Evolutionary conservation across 2,888 invertebrate genomes (phyloP).

Genomic region (Helleia helle): DNA sequence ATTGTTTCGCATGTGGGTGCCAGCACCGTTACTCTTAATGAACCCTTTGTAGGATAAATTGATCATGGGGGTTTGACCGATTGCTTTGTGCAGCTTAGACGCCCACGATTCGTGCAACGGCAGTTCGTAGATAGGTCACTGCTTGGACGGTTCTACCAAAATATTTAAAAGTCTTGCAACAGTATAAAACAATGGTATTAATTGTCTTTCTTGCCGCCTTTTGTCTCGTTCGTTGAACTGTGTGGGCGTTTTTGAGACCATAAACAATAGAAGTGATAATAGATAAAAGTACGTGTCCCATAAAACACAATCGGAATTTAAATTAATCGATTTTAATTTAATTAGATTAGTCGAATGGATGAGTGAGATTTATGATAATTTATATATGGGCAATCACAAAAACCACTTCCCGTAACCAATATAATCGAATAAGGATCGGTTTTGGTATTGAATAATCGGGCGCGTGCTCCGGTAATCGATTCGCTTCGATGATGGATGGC

Average conservation of each 20-base stretch:
- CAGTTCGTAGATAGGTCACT: too few relatives aligned
- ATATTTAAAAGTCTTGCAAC: constrained; percentile 49
- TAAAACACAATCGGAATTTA: constrained; percentile 19
- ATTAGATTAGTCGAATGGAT: constrained; percentile 10
- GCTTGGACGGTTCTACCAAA: too few relatives aligned
- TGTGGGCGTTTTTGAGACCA: constrained; percentile 31
- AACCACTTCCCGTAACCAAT: constrained; percentile 49
- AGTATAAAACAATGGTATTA: constrained; percentile 59
- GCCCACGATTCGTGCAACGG: constrained; percentile 14
- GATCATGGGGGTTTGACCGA: constrained; percentile 56
- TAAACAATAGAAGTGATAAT: constrained; percentile 32
- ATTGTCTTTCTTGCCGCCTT: constrained; percentile 45
- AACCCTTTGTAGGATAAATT: constrained; percentile 65
- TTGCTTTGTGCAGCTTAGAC: constrained; percentile 29
- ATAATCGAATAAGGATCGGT: constrained; percentile 48
- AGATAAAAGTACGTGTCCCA: constrained; percentile 18
- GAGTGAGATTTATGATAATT: constrained; percentile 44
- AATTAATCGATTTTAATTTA: constrained; percentile 16
- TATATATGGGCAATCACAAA: constrained; percentile 41
- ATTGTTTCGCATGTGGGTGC: constrained; percentile 54
- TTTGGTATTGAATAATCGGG: constrained; percentile 44
- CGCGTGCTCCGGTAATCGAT: constrained; percentile 42
- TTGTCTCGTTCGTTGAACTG: constrained; percentile 51
- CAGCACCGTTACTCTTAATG: constrained; percentile 45
- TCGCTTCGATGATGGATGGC: constrained; percentile 41